A percentile compares a stretch with the other conserved stretches of the same genome.
Evolutionary conservation across 2,797 vertebrate genomes (phyloP).

Genomic region (Sylvilagus floridanus): DNA sequence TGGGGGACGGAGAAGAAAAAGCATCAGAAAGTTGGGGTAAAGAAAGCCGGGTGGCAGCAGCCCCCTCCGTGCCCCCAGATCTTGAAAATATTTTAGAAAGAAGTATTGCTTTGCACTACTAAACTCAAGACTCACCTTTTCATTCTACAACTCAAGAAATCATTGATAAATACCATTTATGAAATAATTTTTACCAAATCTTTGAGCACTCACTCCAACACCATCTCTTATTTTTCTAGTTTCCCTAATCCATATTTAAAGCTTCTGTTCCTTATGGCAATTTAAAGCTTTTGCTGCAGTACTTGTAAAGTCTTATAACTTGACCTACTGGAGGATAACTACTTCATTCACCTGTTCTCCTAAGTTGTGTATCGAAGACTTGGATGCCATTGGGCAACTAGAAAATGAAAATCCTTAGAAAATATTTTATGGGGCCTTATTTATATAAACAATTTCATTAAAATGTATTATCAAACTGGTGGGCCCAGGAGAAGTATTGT

Average conservation of each 20-base stretch:
- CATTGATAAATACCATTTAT: not conserved
- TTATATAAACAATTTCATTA: not conserved
- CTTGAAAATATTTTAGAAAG: not conserved
- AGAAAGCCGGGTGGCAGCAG: constrained; percentile 31
- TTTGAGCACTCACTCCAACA: not conserved
- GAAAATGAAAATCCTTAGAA: not conserved
- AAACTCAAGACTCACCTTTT: not conserved
- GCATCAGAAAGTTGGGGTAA: not conserved
- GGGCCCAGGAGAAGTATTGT: not conserved
- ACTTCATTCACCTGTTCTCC: not conserved
- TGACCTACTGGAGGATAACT: not conserved
- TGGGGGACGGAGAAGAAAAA: not conserved
- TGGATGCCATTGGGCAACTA: not conserved
- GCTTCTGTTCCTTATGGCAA: not conserved
- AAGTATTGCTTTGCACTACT: not conserved
- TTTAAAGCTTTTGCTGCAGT: not conserved
- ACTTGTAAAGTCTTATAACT: not conserved
- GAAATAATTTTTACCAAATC: not conserved
- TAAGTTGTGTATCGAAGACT: not conserved
- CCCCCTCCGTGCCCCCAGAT: not conserved
- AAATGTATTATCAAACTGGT: not conserved
- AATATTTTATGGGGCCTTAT: not conserved
- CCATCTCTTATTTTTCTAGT: not conserved
- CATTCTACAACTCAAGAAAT: not conserved
- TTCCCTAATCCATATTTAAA: not conserved